A percentile compares a stretch with the other conserved stretches of the same genome.
These are phyloP conservation scores for Anguilla obscura DNA, from an alignment of 2,797 vertebrate species.

Conservation along the genomic window DNA sequence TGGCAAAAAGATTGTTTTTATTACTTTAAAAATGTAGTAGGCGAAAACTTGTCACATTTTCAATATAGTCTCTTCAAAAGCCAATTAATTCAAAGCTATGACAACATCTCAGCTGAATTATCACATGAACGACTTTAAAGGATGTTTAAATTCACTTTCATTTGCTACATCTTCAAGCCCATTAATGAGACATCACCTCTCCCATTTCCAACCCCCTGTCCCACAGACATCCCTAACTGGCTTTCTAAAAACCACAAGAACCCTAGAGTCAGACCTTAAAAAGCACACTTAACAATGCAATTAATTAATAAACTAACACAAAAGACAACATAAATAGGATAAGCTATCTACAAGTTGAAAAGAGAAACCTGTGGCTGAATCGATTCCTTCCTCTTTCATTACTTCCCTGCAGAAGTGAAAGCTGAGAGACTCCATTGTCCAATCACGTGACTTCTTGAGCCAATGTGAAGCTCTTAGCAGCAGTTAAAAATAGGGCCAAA, in stretches of 20 bases:
- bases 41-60: not conserved
- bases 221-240: not conserved
- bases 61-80: not conserved
- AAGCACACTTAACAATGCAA: not conserved
- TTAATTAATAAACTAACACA: not conserved
- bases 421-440: constrained; percentile 61
- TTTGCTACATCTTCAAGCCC: not conserved
- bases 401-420: constrained; percentile 75
- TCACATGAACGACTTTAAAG: not conserved
- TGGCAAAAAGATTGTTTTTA: not conserved
- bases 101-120: not conserved
- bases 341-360: not conserved
- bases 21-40: not conserved
- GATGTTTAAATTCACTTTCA: not conserved
- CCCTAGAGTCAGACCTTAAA: not conserved
- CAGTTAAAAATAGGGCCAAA: constrained; percentile 37
- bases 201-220: not conserved
- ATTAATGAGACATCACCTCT: not conserved
- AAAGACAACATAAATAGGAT: not conserved
- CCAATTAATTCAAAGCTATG: not conserved
- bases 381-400: constrained; percentile 60
- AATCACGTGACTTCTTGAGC: constrained; percentile 58
- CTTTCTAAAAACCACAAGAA: not conserved
- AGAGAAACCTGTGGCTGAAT: not conserved
- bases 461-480: constrained; percentile 41